Evolutionary conservation across 2,888 invertebrate species (phyloP).

Genomic region (Sesia bembeciformis): DNA sequence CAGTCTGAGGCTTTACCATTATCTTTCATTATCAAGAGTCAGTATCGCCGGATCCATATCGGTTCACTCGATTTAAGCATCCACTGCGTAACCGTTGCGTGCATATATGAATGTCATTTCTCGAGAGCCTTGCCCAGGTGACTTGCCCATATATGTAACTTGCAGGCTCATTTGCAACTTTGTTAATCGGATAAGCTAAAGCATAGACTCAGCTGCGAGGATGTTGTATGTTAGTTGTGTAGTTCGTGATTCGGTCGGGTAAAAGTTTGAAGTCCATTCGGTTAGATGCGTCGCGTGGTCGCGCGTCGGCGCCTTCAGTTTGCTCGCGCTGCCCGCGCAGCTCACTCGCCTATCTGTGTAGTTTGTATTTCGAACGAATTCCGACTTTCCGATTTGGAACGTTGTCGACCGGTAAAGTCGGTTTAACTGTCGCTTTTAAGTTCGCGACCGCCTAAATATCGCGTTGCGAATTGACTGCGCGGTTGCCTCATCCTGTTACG

Average conservation of each 20-base stretch:
- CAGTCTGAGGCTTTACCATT: conserved; percentile 8
- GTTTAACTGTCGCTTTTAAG: conserved; percentile 58
- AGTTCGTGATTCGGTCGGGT: conserved; percentile 50
- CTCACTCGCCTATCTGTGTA: conserved; percentile 50
- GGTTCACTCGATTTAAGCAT: conserved; percentile 24
- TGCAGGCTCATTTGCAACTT: conserved; percentile 59
- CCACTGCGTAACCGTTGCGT: conserved; percentile 41
- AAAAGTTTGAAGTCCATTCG: conserved; percentile 65
- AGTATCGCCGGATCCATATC: conserved; percentile 16
- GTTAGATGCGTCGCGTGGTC: conserved; percentile 51
- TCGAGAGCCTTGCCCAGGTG: conserved; percentile 55
- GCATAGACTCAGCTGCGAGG: conserved; percentile 15
- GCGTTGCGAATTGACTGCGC: conserved; percentile 57
- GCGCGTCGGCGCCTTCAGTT: conserved; percentile 48
- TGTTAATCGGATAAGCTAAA: conserved; percentile 43
- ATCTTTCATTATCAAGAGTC: conserved; percentile 20
- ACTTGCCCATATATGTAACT: conserved; percentile 55
- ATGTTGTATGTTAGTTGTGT: conserved; percentile 19
- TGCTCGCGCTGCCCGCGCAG: conserved; percentile 67
- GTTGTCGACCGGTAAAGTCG: conserved; percentile 62
- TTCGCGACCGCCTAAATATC: conserved; percentile 52
- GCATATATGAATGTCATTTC: conserved; percentile 47
- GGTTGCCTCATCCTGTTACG: conserved; percentile 59
- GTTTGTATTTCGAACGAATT: conserved; percentile 17
- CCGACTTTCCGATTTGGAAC: conserved; percentile 54